Evolutionary conservation across 2,888 invertebrate genomes (phyloP).

Genomic region (Xestia xanthographa): DNA sequence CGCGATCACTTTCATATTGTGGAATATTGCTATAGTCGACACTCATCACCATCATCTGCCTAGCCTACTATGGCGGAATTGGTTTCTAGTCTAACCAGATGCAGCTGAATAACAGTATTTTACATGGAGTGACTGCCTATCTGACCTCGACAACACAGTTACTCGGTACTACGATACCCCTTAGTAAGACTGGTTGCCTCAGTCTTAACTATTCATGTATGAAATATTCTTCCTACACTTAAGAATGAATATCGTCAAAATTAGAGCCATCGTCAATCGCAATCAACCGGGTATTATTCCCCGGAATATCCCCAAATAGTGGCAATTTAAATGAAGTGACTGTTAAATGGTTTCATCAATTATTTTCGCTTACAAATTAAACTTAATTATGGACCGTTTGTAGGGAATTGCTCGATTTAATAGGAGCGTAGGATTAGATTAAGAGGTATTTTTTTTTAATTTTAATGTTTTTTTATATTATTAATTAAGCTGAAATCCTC

Average conservation of each 20-base stretch:
- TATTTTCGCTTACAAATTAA: slow-evolving; percentile 49
- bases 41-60: not conserved
- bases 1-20: not conserved
- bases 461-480: not conserved
- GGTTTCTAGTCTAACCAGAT: not conserved
- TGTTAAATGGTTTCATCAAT: slow-evolving; percentile 42
- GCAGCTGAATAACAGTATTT: not conserved
- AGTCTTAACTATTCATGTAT: not conserved
- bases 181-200: not conserved
- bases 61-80: not conserved
- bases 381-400: slow-evolving; percentile 22
- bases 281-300: slow-evolving; percentile 40
- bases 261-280: slow-evolving; percentile 30
- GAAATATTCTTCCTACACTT: slow-evolving; percentile 24
- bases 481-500: not conserved
- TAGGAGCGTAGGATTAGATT: not conserved
- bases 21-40: not conserved
- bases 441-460: not conserved
- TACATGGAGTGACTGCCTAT: not conserved
- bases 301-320: slow-evolving; percentile 29
- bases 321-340: slow-evolving; percentile 40
- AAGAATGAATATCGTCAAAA: slow-evolving; percentile 14
- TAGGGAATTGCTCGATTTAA: slow-evolving; percentile 11
- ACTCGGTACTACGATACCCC: not conserved
- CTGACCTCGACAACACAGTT: not conserved